Conservation (phyloP, 2,113 vertebrate species). For the Xenopus borealis region DNA sequence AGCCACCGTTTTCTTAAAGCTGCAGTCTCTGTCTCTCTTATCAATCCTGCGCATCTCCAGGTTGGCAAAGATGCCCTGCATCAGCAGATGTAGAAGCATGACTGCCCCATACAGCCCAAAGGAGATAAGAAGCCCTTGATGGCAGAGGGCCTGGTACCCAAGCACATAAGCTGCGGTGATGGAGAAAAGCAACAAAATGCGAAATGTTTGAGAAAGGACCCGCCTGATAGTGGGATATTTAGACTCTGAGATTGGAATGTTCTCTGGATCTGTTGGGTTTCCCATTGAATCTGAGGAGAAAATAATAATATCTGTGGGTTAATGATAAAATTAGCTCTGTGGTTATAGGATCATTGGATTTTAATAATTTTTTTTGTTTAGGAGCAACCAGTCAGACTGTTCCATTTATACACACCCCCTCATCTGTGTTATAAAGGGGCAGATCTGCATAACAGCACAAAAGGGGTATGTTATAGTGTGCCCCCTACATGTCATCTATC, state of each 20-base stretch:
- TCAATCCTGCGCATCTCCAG: slow-evolving; percentile 68
- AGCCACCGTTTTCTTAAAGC: slow-evolving; percentile 70
- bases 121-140: slow-evolving; percentile 68
- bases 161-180: slow-evolving; percentile 73
- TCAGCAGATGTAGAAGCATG: slow-evolving; percentile 69
- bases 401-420: too few species aligned
- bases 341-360: too few species aligned
- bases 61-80: slow-evolving; percentile 81
- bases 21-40: slow-evolving; percentile 49
- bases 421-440: too few species aligned
- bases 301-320: too few species aligned
- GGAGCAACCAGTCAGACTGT: too few species aligned
- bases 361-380: too few species aligned
- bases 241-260: too few species aligned
- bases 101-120: slow-evolving; percentile 83
- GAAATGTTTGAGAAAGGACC: slow-evolving; percentile 72
- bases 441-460: too few species aligned
- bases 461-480: too few species aligned
- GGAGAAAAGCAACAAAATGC: slow-evolving; percentile 64
- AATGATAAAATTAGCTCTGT: too few species aligned
- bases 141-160: slow-evolving; percentile 65
- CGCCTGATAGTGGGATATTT: slow-evolving; percentile 45
- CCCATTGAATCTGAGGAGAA: background rate
- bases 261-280: background rate
- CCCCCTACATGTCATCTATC: too few species aligned